These are phyloP conservation scores for Echeneis naucrates DNA, from an alignment of 2,797 vertebrate genomes.

Conservation along the genomic window DNA sequence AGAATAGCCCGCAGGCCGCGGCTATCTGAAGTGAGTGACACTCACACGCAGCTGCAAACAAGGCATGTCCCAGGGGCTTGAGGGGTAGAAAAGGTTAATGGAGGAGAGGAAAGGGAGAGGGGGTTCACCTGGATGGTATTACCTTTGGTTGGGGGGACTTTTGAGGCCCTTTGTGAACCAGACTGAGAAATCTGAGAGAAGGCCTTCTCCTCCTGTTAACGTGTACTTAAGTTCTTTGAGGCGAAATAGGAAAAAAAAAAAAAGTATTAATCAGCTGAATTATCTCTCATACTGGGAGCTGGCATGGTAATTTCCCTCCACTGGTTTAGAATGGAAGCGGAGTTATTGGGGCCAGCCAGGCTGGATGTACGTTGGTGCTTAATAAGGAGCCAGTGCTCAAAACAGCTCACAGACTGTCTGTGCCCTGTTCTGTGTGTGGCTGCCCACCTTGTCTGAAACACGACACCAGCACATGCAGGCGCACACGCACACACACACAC, in stretches of 20 bases:
- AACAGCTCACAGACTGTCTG: slow-evolving; percentile 65
- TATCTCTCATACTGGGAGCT: slow-evolving; percentile 32
- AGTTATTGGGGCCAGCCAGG: slow-evolving; percentile 63
- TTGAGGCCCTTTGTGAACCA: slow-evolving; percentile 47
- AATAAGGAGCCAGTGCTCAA: slow-evolving; percentile 59
- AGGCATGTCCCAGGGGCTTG: slow-evolving; percentile 48
- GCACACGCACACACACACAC: slow-evolving; percentile 23
- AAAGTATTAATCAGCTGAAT: slow-evolving; percentile 48
- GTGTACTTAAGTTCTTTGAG: slow-evolving; percentile 42
- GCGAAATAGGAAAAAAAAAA: slow-evolving; percentile 32
- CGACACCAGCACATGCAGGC: slow-evolving; percentile 46
- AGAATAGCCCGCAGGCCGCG: slow-evolving; percentile 41
- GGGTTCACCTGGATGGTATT: slow-evolving; percentile 73
- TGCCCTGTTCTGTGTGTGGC: slow-evolving; percentile 52
- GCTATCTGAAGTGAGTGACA: slow-evolving; percentile 56
- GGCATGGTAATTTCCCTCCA: slow-evolving; percentile 43
- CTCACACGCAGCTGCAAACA: slow-evolving; percentile 59
- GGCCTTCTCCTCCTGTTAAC: slow-evolving; percentile 31
- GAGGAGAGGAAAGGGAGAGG: slow-evolving; percentile 45
- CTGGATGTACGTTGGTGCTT: slow-evolving; percentile 50
- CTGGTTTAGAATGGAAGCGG: slow-evolving; percentile 30
- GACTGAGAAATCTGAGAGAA: slow-evolving; percentile 50
- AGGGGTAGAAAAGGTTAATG: slow-evolving; percentile 70
- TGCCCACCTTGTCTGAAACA: slow-evolving; percentile 73
- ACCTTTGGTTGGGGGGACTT: slow-evolving; percentile 51